Base-by-base conservation (phyloP, 2,888 invertebrate species). In the Oscheius myriophilus region DNA sequence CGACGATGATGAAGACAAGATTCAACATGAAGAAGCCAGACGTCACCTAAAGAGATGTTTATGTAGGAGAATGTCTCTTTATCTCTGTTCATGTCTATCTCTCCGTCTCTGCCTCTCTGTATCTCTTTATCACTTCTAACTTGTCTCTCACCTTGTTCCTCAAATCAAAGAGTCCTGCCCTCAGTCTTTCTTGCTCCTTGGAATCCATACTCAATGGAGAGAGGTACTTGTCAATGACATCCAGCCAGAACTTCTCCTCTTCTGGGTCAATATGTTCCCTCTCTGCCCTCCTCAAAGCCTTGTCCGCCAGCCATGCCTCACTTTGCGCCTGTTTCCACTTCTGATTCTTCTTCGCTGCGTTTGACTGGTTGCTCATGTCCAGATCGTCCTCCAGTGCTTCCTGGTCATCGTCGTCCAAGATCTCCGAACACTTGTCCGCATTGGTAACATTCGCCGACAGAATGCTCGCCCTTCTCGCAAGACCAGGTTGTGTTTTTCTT, bases 1-100 rank as follows among this genome's bases (percentile, higher is more conserved):
- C 95, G 89, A 96, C 94, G 88, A 97, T 91, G 86, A 97, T 95
- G 91, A 97, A 98, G 86, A 97, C 92, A 83, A 96, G 94, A 90
- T 98, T 98, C 89, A 95, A 89, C 96, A 98, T 97, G 91, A 96
- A 93, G 91, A 97, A 96, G 84, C 92, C 93, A 90, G 96, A 95
- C 76, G 95, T 94, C 80, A 81, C 75, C 81, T 81, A 63, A 51
- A 66, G 72, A 14, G 42, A 39, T n/a, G 7, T 11, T 0, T 59
- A 16, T 25, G 9, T 16, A 11, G 45, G 21, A 1, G 14, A 61
- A n/a, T 45, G 25, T 51, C 6, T 39, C 14, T 16, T 46, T 4
- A 4, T 14, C 14, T 46, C 14, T 11, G 46, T 46, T 46, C 46
- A 46, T 16, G 16, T 18, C 18, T 16, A 46, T 14, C 46, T 18